Base-by-base conservation (phyloP, 2,888 invertebrate species). In the Phaedon cochleariae region DNA sequence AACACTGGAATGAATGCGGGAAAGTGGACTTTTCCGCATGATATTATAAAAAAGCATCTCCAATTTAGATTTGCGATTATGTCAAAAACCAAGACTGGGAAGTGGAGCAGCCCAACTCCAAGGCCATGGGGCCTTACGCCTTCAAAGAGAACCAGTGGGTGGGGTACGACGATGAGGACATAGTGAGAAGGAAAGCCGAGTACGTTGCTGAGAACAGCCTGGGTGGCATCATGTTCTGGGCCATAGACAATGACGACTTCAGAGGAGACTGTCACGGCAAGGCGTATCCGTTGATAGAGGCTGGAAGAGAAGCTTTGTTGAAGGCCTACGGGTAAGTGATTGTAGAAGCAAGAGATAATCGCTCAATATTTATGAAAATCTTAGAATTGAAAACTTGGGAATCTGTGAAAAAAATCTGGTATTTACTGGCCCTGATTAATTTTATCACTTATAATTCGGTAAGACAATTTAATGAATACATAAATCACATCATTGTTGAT, bases 191-290 rank as follows among this genome's bases (percentile, higher is more conserved):
- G 79, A 96, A 97, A 86, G 91, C 94, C 0, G 89, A 91, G 75
- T 96, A 95, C 79, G 96, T 94, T 0, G 92, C 90, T 31, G 91
- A 94, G 66, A 91, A 93, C 72, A 89, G 90, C 59, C 86, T 96
- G 21, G 96, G 96, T 74, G 96, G 96, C 78, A 94, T 94, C 55
- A 94, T 94, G 94, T 94, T 94, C 84, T 95, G 94, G 94, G 93
- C 96, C 0, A 92, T 97, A 74, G 96, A 96, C 84, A 96, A 95
- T 81, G 96, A 97, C 71, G 96, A 97, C 80, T 97, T 96, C 86
- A 89, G 96, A 52, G 96, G 96, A n/a, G 89, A 88, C 34, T 96
- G 96, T 79, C 92, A 92, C 72, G 92, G 89, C 22, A 91, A 92
- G 79, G 92, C 95, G 0, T 96, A 95, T 84, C 96, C 96, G 0